Evolutionary conservation across 2,113 vertebrate species (phyloP), one percentile per base, ranked within the genome.

Genomic region (Tinamus guttatus): DNA sequence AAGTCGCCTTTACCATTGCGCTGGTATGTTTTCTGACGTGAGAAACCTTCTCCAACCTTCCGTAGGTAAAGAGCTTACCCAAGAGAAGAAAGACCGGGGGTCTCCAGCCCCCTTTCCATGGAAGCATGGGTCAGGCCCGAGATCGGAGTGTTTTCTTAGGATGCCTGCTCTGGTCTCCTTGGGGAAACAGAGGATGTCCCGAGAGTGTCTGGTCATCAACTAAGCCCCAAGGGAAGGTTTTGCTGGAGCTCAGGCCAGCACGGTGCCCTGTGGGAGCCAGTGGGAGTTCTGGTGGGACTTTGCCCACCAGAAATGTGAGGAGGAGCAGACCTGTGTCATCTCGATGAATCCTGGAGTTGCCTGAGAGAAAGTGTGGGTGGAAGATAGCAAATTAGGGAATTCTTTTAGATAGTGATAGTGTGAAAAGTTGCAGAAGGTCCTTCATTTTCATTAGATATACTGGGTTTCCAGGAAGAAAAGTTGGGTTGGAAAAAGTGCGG

Each of bases 181-280:
- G 28, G 36, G 62, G 30, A 11, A 24, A 15, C 5, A 54, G 27
- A 32, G 30, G 36, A 52, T 40, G 51, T 52, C 27, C 45, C 34
- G 28, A 28, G 45, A 52, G 28, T 40, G 36, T 51, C 40, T 38
- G 45, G 51, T 20, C 30, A 18, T 63, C 14, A 79, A 11, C 36
- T 11, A 32, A 1, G 47, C 51, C 40, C 16, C 73, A 67, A 64
- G 65, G 3, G 4, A 4, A 43, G 22, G 11, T 20, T 68, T 54
- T 71, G 28, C 80, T 64, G 25, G 43, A 22, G 28, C 0, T 87
- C 51, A 16, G 19, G 63, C 45, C 36, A 40, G 54, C 40, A 52
- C 25, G 3, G 11, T 71, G 52, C 16, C 16, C 47, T 5, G 13
- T 5, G 13, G 0, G 1, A 56, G n/a, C n/a, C n/a, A n/a, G n/a